phyloP scores from a whole-genome alignment of 2,797 vertebrate species.

The Notamacropus eugenii region DNA sequence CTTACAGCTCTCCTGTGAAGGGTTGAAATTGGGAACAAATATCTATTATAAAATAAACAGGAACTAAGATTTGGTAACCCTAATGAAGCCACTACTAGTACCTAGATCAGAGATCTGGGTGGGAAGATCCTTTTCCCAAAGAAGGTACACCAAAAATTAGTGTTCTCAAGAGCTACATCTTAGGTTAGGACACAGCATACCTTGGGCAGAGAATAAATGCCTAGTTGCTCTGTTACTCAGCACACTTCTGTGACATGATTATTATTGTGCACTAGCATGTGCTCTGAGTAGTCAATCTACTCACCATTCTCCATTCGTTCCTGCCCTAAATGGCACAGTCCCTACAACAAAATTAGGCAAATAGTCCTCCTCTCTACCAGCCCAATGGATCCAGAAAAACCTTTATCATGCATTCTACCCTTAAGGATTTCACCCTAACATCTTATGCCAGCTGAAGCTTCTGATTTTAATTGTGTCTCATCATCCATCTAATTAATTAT shows the following conservation, averaged over 20 bases:
- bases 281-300: neutral
- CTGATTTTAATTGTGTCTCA: neutral
- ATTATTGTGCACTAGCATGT: neutral
- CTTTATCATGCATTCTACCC: neutral
- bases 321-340: neutral
- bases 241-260: neutral
- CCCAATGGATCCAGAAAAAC: neutral
- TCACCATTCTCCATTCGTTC: neutral
- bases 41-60: neutral
- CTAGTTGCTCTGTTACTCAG: neutral
- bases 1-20: constrained; percentile 67
- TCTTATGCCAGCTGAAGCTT: neutral
- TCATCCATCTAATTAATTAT: neutral
- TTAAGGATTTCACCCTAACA: neutral
- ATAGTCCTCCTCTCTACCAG: neutral
- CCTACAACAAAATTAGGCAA: constrained; percentile 1
- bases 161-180: neutral
- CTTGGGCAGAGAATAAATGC: neutral
- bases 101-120: neutral
- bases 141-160: neutral
- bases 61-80: neutral
- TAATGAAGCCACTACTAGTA: neutral
- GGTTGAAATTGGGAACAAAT: constrained; percentile 8
- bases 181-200: neutral
- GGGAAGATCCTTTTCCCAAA: neutral